A percentile compares a stretch with the other conserved stretches of the same genome.
Conservation (phyloP, 2,797 vertebrate genomes). For the Sebastiscus albofasciatus region DNA sequence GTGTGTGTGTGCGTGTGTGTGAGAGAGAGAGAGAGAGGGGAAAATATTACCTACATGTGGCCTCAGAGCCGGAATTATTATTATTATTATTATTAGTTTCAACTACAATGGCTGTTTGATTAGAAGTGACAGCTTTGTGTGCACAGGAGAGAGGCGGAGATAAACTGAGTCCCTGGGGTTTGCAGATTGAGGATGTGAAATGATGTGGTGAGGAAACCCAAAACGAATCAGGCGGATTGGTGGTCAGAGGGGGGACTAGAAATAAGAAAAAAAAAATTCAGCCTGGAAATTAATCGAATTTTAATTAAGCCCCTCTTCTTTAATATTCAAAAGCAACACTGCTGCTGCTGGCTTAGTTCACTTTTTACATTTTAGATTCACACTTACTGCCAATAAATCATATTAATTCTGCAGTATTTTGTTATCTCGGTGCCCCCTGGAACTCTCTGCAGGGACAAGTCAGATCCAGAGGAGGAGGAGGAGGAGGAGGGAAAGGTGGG, state of each 20-base stretch:
- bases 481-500: neutral
- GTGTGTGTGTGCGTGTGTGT: conserved; percentile 41
- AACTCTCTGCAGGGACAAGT: conserved; percentile 58
- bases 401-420: conserved; percentile 66
- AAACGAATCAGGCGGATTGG: conserved; percentile 70
- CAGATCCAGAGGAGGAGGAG: conserved; percentile 18
- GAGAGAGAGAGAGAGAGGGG: conserved; percentile 19
- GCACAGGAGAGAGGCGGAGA: conserved; percentile 25
- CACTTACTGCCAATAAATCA: conserved; percentile 71
- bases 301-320: conserved; percentile 71
- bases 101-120: conserved; percentile 50
- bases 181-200: conserved; percentile 70
- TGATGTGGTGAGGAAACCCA: conserved; percentile 63
- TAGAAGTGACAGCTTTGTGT: conserved; percentile 65
- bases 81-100: conserved; percentile 53
- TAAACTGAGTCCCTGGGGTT: conserved; percentile 59
- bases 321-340: conserved; percentile 62
- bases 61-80: conserved; percentile 10
- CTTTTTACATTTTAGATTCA: conserved; percentile 64
- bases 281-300: conserved; percentile 73
- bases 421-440: conserved; percentile 55
- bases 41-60: conserved; percentile 49
- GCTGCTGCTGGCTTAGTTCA: conserved; percentile 62
- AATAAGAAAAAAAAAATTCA: conserved; percentile 31
- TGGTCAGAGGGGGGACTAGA: conserved; percentile 57